Percentiles rank a stretch among this genome's conserved stretches.
These are phyloP conservation scores for Chaetogeoica ovagalla DNA, from an alignment of 2,888 invertebrate species.

Conservation along the genomic window DNA sequence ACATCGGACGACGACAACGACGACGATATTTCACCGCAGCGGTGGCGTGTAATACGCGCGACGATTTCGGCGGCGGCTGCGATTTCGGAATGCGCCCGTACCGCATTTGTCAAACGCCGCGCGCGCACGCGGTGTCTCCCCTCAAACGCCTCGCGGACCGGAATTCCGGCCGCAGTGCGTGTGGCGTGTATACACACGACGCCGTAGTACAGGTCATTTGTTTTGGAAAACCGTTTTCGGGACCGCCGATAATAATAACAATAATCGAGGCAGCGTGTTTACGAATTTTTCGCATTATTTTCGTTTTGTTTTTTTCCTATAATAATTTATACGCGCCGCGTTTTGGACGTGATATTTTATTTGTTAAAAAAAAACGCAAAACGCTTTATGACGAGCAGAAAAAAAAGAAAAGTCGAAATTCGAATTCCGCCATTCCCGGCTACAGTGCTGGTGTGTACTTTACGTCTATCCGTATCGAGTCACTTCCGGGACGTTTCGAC, in stretches of 20 bases:
- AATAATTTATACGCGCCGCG: too few relatives aligned
- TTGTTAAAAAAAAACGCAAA: too few relatives aligned
- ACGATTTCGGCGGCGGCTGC: constrained; percentile 31
- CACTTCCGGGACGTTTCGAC: too few relatives aligned
- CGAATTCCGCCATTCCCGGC: too few relatives aligned
- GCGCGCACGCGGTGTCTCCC: neutral
- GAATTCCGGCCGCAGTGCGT: constrained; percentile 30
- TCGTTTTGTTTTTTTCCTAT: too few relatives aligned
- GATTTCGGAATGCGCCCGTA: constrained; percentile 42
- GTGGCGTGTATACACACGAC: too few relatives aligned
- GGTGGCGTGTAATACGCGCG: constrained; percentile 32
- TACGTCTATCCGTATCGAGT: too few relatives aligned
- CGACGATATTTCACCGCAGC: constrained; percentile 17
- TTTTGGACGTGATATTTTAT: too few relatives aligned
- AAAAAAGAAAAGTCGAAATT: too few relatives aligned
- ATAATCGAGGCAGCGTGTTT: neutral
- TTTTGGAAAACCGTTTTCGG: constrained; percentile 36
- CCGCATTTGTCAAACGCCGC: constrained; percentile 45
- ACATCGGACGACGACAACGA: neutral
- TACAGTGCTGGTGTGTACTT: too few relatives aligned
- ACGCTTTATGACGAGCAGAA: too few relatives aligned
- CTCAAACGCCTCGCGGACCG: neutral
- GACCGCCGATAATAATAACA: neutral
- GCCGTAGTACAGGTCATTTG: constrained; percentile 31
- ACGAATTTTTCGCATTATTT: too few relatives aligned